phyloP scores from a whole-genome alignment of 1,140 invertebrate species.

The Araneus ventricosus region DNA sequence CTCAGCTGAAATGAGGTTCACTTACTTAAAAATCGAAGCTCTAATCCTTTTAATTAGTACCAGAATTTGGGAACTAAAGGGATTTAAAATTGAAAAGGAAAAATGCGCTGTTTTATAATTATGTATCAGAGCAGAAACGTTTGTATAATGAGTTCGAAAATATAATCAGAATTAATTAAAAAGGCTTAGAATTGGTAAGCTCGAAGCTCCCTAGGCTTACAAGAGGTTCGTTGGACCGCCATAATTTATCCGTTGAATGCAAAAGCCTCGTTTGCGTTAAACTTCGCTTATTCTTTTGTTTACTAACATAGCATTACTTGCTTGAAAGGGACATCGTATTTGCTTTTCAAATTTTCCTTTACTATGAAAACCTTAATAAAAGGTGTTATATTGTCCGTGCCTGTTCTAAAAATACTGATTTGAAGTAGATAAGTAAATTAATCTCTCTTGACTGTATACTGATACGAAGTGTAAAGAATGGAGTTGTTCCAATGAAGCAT shows the following conservation, averaged over 20 bases:
- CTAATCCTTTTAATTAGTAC: slow-evolving; percentile 71
- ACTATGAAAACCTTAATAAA: neutral
- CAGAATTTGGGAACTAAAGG: slow-evolving; percentile 20
- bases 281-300: slow-evolving; percentile 1
- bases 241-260: slow-evolving; percentile 28
- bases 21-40: slow-evolving; percentile 35
- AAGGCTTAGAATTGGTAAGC: slow-evolving; percentile 55
- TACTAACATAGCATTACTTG: neutral
- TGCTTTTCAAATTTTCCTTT: neutral
- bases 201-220: neutral
- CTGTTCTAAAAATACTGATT: neutral
- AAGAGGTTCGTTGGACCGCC: neutral
- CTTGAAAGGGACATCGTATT: neutral
- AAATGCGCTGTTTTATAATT: slow-evolving; percentile 70
- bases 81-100: slow-evolving; percentile 63
- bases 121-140: slow-evolving; percentile 56
- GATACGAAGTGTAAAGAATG: neutral
- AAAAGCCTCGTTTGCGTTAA: slow-evolving; percentile 3
- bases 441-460: neutral
- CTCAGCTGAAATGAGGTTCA: slow-evolving; percentile 32
- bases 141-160: slow-evolving; percentile 54
- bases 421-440: neutral
- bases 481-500: too few relatives aligned
- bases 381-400: neutral
- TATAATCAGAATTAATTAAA: slow-evolving; percentile 71